These are phyloP conservation scores for Zenarchopterus dispar DNA, from an alignment of 2,797 vertebrate species.

Conservation along the genomic window DNA sequence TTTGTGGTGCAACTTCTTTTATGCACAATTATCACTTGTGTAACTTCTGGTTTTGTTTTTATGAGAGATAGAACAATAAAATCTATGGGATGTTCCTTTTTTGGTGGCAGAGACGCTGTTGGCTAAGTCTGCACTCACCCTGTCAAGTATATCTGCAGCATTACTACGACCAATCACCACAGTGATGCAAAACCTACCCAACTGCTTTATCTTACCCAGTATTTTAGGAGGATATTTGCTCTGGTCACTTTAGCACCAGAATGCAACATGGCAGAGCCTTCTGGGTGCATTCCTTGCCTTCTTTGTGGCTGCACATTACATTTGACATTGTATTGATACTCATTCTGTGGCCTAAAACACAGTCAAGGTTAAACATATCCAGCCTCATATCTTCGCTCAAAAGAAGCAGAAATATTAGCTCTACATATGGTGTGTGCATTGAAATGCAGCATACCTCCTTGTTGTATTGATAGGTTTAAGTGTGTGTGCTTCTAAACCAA, in stretches of 20 bases:
- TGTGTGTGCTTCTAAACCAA: constrained; percentile 62
- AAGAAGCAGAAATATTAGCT: constrained; percentile 36
- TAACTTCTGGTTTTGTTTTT: constrained; percentile 73
- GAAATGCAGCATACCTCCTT: constrained; percentile 35
- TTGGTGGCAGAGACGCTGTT: constrained; percentile 41
- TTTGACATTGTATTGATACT: constrained; percentile 75
- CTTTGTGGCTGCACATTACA: constrained; percentile 74
- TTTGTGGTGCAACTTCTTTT: constrained; percentile 75
- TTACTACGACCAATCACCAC: constrained; percentile 50
- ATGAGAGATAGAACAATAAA: constrained; percentile 70
- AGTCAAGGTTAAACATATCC: constrained; percentile 48
- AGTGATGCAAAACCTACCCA: constrained; percentile 37
- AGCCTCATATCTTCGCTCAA: constrained; percentile 12
- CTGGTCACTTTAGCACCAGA: constrained; percentile 67
- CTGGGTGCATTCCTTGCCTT: constrained; percentile 66
- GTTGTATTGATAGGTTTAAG: constrained; percentile 58
- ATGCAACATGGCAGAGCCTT: constrained; percentile 62
- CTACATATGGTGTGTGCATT: constrained; percentile 28
- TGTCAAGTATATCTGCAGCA: constrained; percentile 25
- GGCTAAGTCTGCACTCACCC: constrained; percentile 37
- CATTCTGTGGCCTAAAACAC: constrained; percentile 48
- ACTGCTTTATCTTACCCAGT: constrained; percentile 53
- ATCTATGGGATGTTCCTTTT: constrained; percentile 62
- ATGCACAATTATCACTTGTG: constrained; percentile 78
- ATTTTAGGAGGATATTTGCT: constrained; percentile 57